Conservation (phyloP, 2,797 vertebrate species). For the Silurus aristotelis region DNA sequence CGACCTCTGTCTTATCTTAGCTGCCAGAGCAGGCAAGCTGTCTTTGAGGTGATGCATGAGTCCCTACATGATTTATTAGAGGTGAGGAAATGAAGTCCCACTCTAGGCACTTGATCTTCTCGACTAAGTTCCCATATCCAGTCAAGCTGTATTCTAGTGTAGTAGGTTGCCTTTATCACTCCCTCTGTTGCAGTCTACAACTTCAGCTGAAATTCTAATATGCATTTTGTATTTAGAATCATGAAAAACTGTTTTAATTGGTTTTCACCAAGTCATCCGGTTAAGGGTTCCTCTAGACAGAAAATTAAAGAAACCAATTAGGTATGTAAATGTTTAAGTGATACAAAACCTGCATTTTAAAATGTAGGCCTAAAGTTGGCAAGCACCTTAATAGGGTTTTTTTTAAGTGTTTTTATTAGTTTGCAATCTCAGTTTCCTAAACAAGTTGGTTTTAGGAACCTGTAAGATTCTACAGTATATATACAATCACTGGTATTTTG, state of each 20-base stretch:
- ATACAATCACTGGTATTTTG: not conserved
- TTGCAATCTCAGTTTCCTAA: not conserved
- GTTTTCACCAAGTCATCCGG: not conserved
- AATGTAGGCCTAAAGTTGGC: not conserved
- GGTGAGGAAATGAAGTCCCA: slow-evolving; percentile 35
- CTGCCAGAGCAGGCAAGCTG: slow-evolving; percentile 21
- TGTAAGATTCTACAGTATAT: not conserved
- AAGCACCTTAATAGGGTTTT: not conserved
- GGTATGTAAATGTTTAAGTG: not conserved
- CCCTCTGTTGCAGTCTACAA: not conserved
- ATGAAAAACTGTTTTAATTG: not conserved
- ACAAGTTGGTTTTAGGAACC: not conserved
- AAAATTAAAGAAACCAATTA: not conserved
- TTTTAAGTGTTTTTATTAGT: not conserved
- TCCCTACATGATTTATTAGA: slow-evolving; percentile 38
- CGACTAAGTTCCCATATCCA: slow-evolving; percentile 19
- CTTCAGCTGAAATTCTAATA: not conserved
- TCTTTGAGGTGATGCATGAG: slow-evolving; percentile 35
- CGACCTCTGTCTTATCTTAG: slow-evolving; percentile 9
- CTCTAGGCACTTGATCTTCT: slow-evolving; percentile 39
- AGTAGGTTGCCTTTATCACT: not conserved
- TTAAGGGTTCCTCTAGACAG: not conserved
- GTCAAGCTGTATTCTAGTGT: not conserved
- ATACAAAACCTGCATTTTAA: not conserved
- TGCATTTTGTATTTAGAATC: not conserved